Base-by-base conservation (phyloP, 1,140 invertebrate genomes). In the Platorchestia sp. region DNA sequence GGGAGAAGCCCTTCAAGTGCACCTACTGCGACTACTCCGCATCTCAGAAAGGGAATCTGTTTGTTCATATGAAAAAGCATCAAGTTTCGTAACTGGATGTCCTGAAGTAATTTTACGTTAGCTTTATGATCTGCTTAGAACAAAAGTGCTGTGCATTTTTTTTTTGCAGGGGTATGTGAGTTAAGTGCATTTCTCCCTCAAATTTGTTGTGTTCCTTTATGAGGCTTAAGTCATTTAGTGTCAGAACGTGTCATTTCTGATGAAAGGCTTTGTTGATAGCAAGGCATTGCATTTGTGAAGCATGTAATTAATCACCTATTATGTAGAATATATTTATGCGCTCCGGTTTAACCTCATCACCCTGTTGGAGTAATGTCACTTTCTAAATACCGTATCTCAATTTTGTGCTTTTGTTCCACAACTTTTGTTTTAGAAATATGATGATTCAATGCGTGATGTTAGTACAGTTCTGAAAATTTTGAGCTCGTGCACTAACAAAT, bases 1-100 rank as follows among this genome's bases (percentile, higher is more conserved):
- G 95, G 14, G 96, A 96, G 53, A 96, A 96, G 95, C 96, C 96
- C 47, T 96, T 96, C 47, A 91, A 95, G n/a, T 96, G 96, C 44
- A 45, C 95, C 19, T 89, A 95, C 41, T 96, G 96, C 95, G 87
- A 95, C 36, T 96, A 96, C 87, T 95, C 95, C 27, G 95, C 96
- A 0, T 95, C 96, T 6, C 95, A 93, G 19, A 96, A 95, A 41
- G 95, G 95, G 41, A 95, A 75, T 45, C 95, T 96, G 16, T 93
- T 93, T 36, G 91, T 93, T 3, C 91, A 93, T 41, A 93, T 93
- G 91, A 93, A 93, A 93, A 93, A 93, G 44, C 91, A 93, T 47
- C 91, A 93, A 44, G 45, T 89, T 41, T 89, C 41, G 10, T 42
- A 41, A 89, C 43, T 42, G 27, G 41, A 89, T 3, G 10, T 89